These are phyloP conservation scores for Apeltes quadracus DNA, from an alignment of 2,113 vertebrate species.

Conservation along the genomic window DNA sequence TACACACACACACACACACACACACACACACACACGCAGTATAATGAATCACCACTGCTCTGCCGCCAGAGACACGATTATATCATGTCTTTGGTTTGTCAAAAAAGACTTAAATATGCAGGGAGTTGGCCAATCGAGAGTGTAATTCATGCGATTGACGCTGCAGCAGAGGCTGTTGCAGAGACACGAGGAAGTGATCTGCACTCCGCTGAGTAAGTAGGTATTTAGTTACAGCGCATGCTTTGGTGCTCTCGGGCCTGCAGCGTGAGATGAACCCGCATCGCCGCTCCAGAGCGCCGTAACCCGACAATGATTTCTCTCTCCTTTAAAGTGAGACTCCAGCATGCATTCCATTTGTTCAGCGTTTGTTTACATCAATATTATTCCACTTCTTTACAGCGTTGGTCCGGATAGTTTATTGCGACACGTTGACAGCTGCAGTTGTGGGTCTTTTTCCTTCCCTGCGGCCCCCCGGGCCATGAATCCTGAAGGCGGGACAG, in stretches of 20 bases:
- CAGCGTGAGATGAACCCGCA: background rate
- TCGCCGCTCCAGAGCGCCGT: background rate
- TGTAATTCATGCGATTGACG: background rate
- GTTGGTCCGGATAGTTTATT: constrained; percentile 18
- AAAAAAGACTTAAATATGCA: background rate
- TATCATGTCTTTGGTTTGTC: background rate
- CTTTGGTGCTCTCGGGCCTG: background rate
- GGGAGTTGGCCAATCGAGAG: background rate
- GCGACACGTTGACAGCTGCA: constrained; percentile 37
- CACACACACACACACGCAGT: too few relatives aligned
- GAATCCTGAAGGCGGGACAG: constrained; percentile 61
- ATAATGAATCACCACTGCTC: background rate
- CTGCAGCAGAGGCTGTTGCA: background rate
- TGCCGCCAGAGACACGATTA: background rate
- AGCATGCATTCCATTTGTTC: constrained; percentile 17
- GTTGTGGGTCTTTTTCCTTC: constrained; percentile 37
- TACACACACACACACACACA: too few relatives aligned
- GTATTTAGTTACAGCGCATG: background rate
- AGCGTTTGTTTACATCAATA: constrained; percentile 22
- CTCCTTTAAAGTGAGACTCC: background rate
- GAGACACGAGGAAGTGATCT: background rate
- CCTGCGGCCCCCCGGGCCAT: constrained; percentile 38
- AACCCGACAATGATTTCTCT: background rate
- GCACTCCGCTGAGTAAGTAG: background rate
- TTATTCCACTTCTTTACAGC: constrained; percentile 28